phyloP scores from a whole-genome alignment of 2,797 vertebrate species.

The Octomys mimax region DNA sequence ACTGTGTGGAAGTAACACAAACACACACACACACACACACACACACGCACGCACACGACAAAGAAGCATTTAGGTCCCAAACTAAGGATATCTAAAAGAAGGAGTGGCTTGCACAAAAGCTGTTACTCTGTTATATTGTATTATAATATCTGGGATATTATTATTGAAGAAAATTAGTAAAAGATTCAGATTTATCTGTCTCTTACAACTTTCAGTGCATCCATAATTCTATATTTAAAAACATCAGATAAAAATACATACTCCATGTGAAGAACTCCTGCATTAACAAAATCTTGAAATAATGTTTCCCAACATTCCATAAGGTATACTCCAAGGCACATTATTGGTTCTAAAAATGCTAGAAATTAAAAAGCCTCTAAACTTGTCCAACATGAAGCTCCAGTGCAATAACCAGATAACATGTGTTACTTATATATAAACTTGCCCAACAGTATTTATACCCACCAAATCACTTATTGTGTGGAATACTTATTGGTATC shows the following conservation, averaged over 20 bases:
- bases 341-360: constrained; percentile 9
- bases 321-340: constrained; percentile 4
- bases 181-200: background rate
- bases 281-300: constrained; percentile 43
- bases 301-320: constrained; percentile 19
- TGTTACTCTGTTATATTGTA: background rate
- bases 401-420: too few species aligned
- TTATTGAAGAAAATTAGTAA: constrained; percentile 3
- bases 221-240: constrained; percentile 21
- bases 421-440: background rate
- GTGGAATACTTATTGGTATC: background rate
- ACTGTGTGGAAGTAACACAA: background rate
- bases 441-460: background rate
- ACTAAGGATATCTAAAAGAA: background rate
- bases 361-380: constrained; percentile 12
- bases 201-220: background rate
- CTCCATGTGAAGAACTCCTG: background rate
- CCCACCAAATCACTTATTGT: background rate
- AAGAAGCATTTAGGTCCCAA: background rate
- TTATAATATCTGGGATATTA: background rate
- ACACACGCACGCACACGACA: too few species aligned
- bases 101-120: background rate
- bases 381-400: background rate
- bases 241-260: constrained; percentile 26
- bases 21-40: background rate